Evolutionary conservation across 2,888 invertebrate genomes (phyloP), one percentile per base, ranked within the genome.

Genomic region (Lasioglossum oenotherae): DNA sequence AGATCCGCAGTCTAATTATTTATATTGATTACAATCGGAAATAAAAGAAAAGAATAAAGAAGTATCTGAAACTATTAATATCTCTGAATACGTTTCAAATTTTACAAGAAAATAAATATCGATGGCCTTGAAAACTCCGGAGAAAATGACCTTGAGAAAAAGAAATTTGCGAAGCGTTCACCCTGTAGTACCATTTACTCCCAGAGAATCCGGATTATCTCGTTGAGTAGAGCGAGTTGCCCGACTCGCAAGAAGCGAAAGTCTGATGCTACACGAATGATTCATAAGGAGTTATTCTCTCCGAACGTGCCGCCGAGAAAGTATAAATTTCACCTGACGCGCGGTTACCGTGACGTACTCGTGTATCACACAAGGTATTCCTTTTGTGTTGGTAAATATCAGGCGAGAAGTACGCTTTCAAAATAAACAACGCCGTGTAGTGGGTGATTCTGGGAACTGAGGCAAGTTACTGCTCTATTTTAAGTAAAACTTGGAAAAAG

Each of bases 221-320:
- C 4, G n/a, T 35, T 3, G 14, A 23, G 49, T n/a, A n/a, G 49
- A 46, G 64, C 19, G 38, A 69, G 67, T 46, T 53, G 46, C 46
- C 38, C 57, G 57, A 77, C 67, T 69, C 57, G 75, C 46, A 69
- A 71, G 76, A 80, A 83, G 80, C 74, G 80, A 84, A 85, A 85
- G 85, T 85, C 74, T 35, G 80, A 80, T 53, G 77, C 60, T 49
- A 80, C 60, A 23, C 49, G 60, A 60, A 71, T 75, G 83, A 79
- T 80, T 82, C 74, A 74, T 60, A 14, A 35, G 69, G 46, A 35
- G 76, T 85, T 85, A 74, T 84, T 80, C 76, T 57, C 74, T 60
- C 57, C 27, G 31, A 35, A 76, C 75, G 64, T 72, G 60, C 12
- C 73, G 35, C 27, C 67, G 84, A 75, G 84, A 84, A 85, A 84